Percentiles rank a stretch among this genome's conserved stretches.
Evolutionary conservation across 2,888 invertebrate species (phyloP).

Genomic region (Drosophila paranaensis): DNA sequence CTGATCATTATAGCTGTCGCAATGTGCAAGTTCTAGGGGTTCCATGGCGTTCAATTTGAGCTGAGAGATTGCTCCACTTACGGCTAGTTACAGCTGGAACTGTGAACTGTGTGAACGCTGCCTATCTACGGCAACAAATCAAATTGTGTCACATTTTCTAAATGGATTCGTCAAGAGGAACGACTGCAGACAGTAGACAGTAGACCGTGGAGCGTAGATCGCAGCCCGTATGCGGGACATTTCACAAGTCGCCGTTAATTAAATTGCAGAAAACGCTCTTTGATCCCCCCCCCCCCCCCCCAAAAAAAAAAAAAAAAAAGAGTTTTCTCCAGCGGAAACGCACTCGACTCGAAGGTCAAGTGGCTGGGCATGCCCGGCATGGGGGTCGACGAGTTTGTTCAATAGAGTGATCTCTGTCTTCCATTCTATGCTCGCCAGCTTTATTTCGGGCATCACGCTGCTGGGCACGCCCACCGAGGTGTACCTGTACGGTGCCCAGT

Average conservation of each 20-base stretch:
- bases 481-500: constrained; percentile 91
- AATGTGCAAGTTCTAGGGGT: not conserved
- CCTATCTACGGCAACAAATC: constrained; percentile 65
- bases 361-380: constrained; percentile 11
- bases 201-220: not conserved
- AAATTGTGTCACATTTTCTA: constrained; percentile 58
- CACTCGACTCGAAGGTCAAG: constrained; percentile 59
- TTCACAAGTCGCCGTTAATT: constrained; percentile 53
- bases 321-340: constrained; percentile 17
- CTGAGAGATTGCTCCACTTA: constrained; percentile 33
- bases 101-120: constrained; percentile 5
- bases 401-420: not conserved
- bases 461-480: constrained; percentile 92
- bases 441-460: constrained; percentile 91
- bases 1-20: not conserved
- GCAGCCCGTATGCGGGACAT: constrained; percentile 7
- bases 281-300: constrained; percentile 62
- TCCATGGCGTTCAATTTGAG: not conserved
- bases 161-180: constrained; percentile 40
- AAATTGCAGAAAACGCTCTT: constrained; percentile 77
- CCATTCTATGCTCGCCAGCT: constrained; percentile 85
- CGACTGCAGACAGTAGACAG: not conserved
- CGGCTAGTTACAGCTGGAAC: constrained; percentile 18
- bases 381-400: not conserved
- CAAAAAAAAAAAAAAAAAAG: too few species aligned